Base-by-base conservation (phyloP, 2,888 invertebrate species). In the Parascotia fuliginaria region DNA sequence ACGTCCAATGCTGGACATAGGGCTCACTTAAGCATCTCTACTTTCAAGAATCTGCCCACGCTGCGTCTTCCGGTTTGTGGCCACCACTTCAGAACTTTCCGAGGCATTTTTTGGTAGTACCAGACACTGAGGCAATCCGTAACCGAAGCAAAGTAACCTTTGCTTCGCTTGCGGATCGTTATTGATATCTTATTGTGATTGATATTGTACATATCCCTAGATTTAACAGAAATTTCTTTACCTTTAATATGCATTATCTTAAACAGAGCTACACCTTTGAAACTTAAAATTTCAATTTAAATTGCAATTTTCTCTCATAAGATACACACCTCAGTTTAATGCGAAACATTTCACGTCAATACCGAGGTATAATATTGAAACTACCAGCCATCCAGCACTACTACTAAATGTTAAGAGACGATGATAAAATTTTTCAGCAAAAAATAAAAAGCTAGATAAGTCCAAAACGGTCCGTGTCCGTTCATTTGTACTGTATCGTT, bases 391-490 rank as follows among this genome's bases (percentile, higher is more conserved):
- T 6, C 16, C 37, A 15, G 40, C 36, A 39, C 48, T 50, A 43
- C 33, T 45, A 59, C 22, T 41, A 55, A 63, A 40, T 57, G 42
- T 39, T 39, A 39, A 50, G 33, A 37, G 47, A 60, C 11, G 42
- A 49, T 50, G 55, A 54, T 71, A 71, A 75, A 61, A 73, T 57
- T 65, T 63, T 62, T 48, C 41, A 31, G 45, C 55, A 50, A 63
- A 70, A 70, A 77, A 78, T 79, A 80, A 83, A 79, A 75, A 65
- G 63, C 76, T 85, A 85, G 84, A 82, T 81, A 80, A 77, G 65
- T 51, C 72, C 51, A 57, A 67, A 72, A 74, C 70, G 73, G 69
- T 65, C 53, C 55, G 57, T 60, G 65, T 62, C 65, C 58, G 74
- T 77, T 68, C 76, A 78, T 81, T 81, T 73, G 65, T 56, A 65